A percentile compares a stretch with the other conserved stretches of the same genome.
Evolutionary conservation across 2,113 vertebrate species (phyloP).

Genomic region (Centrocercus urophasianus): DNA sequence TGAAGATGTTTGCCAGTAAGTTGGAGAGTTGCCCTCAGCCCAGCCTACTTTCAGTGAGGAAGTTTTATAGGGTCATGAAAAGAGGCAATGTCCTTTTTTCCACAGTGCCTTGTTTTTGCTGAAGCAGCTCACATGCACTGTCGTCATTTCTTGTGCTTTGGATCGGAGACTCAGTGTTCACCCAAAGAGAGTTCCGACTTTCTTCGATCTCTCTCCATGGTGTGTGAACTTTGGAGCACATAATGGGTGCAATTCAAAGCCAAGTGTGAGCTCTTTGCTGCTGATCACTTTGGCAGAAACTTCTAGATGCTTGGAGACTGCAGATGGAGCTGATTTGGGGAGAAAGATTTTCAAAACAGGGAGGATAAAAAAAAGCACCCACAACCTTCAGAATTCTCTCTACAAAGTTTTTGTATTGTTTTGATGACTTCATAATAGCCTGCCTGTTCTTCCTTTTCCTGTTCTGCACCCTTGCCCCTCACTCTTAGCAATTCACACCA

Average conservation of each 20-base stretch:
- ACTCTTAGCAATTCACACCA: not conserved
- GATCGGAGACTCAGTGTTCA: not conserved
- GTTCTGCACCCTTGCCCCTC: not conserved
- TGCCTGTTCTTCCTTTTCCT: not conserved
- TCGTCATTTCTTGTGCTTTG: not conserved
- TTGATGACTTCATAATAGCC: not conserved
- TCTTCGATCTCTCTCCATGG: not conserved
- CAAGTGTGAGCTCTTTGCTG: conserved; percentile 44
- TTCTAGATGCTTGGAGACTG: conserved; percentile 29
- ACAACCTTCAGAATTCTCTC: not conserved
- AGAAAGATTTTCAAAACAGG: not conserved
- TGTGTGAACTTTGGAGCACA: conserved; percentile 38
- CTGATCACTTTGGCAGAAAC: conserved; percentile 51
- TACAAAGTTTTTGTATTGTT: not conserved
- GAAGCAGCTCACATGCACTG: not conserved
- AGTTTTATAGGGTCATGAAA: conserved; percentile 45
- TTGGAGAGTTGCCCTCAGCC: conserved; percentile 35
- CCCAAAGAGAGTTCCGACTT: not conserved
- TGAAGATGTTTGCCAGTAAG: conserved; percentile 37
- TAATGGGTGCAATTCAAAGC: conserved; percentile 33
- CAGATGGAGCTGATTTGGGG: conserved; percentile 36
- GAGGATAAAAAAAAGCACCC: not conserved
- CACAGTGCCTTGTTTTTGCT: not conserved
- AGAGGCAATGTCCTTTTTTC: not conserved
- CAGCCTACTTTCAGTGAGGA: not conserved